Evolutionary conservation across 2,113 vertebrate genomes (phyloP).

Genomic region (Morphnarchus princeps): DNA sequence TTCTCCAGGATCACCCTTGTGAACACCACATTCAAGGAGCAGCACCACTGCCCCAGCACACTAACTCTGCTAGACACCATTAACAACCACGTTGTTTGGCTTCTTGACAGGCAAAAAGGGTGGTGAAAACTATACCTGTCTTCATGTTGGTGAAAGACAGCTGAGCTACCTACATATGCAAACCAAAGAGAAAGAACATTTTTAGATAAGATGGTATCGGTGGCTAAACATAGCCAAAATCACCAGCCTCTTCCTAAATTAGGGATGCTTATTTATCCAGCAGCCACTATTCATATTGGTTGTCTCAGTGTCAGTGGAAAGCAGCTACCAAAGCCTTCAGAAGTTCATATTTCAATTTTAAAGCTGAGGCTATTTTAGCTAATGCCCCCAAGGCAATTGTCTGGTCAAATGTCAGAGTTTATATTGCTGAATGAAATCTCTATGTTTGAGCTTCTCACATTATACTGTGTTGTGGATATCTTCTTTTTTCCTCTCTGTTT

Average conservation of each 20-base stretch:
- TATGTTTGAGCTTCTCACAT: conserved; percentile 7
- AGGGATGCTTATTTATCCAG: not conserved
- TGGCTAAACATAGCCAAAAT: not conserved
- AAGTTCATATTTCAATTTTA: conserved; percentile 60
- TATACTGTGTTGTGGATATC: not conserved
- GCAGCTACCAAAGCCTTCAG: conserved; percentile 19
- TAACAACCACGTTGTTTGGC: not conserved
- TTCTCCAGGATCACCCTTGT: not conserved
- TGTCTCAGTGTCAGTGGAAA: not conserved
- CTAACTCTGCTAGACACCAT: not conserved
- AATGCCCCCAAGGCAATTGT: conserved; percentile 28
- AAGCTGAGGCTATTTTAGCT: conserved; percentile 51
- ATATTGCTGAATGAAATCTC: conserved; percentile 45
- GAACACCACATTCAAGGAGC: accelerated
- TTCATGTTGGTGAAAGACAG: not conserved
- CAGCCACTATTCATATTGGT: not conserved
- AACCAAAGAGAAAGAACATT: not conserved
- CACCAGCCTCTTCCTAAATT: not conserved
- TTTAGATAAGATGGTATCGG: not conserved
- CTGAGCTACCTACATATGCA: not conserved
- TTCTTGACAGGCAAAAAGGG: not conserved
- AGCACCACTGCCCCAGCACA: not conserved
- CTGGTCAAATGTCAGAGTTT: conserved; percentile 59
- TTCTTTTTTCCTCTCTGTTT: not conserved
- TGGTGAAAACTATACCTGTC: not conserved